Conservation (phyloP, 1,140 invertebrate genomes). For the Asobara japonica region DNA sequence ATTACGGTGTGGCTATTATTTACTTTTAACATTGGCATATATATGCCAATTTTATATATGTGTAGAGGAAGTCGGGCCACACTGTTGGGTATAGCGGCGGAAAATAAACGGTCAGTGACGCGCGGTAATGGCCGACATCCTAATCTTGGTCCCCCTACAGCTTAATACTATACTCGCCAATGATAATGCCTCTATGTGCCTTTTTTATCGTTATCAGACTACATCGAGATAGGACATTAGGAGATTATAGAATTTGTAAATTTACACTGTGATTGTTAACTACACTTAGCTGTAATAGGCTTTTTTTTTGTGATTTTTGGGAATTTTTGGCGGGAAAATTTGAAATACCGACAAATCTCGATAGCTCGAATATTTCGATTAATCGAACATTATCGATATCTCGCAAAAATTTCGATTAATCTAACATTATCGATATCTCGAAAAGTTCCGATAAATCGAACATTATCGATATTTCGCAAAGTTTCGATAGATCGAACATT, state of each 20-base stretch:
- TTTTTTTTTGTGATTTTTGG: no score
- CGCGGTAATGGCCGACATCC: constrained; percentile 67
- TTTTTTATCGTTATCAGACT: constrained; percentile 62
- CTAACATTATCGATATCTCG: no score
- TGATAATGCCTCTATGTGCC: constrained; percentile 63
- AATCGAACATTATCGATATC: no score
- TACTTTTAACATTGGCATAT: neutral
- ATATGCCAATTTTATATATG: constrained; percentile 32
- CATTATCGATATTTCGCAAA: no score
- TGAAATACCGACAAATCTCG: neutral
- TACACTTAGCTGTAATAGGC: no score
- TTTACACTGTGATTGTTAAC: no score
- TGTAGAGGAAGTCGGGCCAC: constrained; percentile 63
- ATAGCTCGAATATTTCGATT: neutral
- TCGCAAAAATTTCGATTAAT: no score
- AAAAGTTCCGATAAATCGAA: no score
- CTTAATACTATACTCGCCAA: constrained; percentile 60
- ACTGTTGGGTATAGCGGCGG: constrained; percentile 48
- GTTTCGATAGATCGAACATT: no score
- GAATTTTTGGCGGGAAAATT: neutral
- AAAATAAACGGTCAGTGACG: constrained; percentile 67
- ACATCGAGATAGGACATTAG: no score
- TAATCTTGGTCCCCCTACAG: constrained; percentile 66
- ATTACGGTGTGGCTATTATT: no score
- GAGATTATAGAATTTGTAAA: no score